Base-by-base conservation (phyloP, 2,888 invertebrate genomes). In the Drosophila fungiperda region DNA sequence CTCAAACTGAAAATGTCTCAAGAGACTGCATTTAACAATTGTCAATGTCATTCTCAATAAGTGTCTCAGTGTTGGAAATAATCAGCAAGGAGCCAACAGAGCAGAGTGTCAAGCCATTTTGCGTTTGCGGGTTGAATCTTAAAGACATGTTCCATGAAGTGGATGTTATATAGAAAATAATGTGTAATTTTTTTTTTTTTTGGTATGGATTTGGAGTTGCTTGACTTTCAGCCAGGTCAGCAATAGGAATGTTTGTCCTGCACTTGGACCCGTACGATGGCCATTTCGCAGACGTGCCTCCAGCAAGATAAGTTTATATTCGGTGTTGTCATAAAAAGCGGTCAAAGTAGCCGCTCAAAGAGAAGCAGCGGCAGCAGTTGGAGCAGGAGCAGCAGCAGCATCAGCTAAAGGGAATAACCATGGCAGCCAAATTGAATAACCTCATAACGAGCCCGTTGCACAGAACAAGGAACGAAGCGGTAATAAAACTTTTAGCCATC, bases 361-460 rank as follows among this genome's bases (percentile, higher is more conserved):
- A 75, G 63, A 63, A 65, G 35, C 42, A 68, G 58, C 52, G 53
- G 53, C 26, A 45, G 17, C 20, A 20, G 23, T 52, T 53, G 53
- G 26, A 45, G 59, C 38, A 29, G 29, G 5, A 73, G 57, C 64
- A 61, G 32, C 35, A 68, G 57, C 64, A 58, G 54, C 15, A 38
- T 11, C 26, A 29, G 26, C 49, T 72, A 68, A 55, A 59, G 63
- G 60, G 35, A 77, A 63, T 38, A 64, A 68, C 60, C 67, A 66
- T 45, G 63, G 57, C 42, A 36, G 71, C 72, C 78, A 87, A 87
- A 87, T 87, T 87, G 87, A 87, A 87, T 87, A 87, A 87, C 78
- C 80, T 89, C 83, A 87, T 87, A 87, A 87, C 87, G 87, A 89
- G 89, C 76, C 75, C 77, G 72, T 69, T 89, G 89, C 76, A 77